Base-by-base conservation (phyloP, 2,113 vertebrate species). In the Podiceps cristatus region DNA sequence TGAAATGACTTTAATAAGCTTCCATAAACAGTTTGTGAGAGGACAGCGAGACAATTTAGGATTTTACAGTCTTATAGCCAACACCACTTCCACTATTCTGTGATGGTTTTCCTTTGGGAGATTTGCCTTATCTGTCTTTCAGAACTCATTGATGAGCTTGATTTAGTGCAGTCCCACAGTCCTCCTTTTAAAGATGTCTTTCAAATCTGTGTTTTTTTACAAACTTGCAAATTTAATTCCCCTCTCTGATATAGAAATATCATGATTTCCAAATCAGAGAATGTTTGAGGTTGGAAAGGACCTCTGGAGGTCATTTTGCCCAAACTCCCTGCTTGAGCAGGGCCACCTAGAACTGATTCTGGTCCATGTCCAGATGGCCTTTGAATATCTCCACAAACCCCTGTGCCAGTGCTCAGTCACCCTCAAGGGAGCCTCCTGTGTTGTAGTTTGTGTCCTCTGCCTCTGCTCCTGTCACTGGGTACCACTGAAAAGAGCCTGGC, bases 281-380 rank as follows among this genome's bases (percentile, higher is more conserved):
- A 60, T 62, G 18, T 2, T 18, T 80, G 33, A 60, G n/a, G 11
- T 49, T 92, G 25, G 13, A 86, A 75, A 9, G 6, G 16, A 29
- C 7, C 7, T 50, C 11, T 49, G n/a, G 17, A 62, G 35, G 35
- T 78, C 35, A 52, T 44, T 5, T 67, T 56, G 17, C 11, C 20
- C 33, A 23, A 37, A 8, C 1, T 3, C 4, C 4, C 12, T 75
- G 17, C 47, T 58, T 35, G 71, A 56, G 4, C 10, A 66, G 27
- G 45, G 37, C 11, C 4, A 20, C 45, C 31, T 69, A 40, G 23
- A 72, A 53, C 1, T 0, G 0, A 20, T 74, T 81, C 11, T 55
- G 28, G 18, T 47, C 40, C 1, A 7, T 40, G 14, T 7, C 35
- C 18, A 25, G 14, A 33, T 40, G 18, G 9, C 29, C 2, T 84